A percentile compares a stretch with the other conserved stretches of the same genome.
Evolutionary conservation across 2,113 vertebrate species (phyloP).

Genomic region (Ahaetulla prasina): DNA sequence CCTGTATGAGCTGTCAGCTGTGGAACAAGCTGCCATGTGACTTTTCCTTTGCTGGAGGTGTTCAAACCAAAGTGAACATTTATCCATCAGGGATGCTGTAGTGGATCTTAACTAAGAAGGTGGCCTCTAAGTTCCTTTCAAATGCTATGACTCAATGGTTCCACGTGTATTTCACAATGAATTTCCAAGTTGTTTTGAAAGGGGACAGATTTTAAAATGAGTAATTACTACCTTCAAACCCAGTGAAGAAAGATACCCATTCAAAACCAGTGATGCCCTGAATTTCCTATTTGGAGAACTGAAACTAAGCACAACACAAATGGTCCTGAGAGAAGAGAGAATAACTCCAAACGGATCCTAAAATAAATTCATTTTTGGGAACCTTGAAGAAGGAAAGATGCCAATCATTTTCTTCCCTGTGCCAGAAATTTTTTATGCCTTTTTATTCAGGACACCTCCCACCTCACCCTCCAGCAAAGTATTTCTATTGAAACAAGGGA

Average conservation of each 20-base stretch:
- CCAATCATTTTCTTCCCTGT: background rate
- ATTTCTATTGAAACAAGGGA: background rate
- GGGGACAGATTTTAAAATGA: background rate
- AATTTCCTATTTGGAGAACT: background rate
- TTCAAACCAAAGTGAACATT: background rate
- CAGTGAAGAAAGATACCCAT: background rate
- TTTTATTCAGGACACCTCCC: background rate
- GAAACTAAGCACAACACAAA: background rate
- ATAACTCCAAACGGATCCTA: background rate
- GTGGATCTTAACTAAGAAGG: background rate
- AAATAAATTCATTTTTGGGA: background rate
- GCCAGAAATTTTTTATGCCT: background rate
- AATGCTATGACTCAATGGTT: background rate
- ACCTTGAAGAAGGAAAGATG: background rate
- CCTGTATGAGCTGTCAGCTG: background rate
- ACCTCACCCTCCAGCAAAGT: background rate
- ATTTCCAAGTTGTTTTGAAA: background rate
- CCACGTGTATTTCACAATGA: background rate
- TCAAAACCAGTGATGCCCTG: background rate
- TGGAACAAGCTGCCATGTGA: background rate
- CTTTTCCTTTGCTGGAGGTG: background rate
- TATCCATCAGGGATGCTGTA: background rate
- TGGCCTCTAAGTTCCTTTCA: background rate
- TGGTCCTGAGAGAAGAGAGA: background rate
- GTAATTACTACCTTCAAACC: background rate